Evolutionary conservation across 1,140 invertebrate genomes (phyloP).

Genomic region (Alviniconcha marisindica): DNA sequence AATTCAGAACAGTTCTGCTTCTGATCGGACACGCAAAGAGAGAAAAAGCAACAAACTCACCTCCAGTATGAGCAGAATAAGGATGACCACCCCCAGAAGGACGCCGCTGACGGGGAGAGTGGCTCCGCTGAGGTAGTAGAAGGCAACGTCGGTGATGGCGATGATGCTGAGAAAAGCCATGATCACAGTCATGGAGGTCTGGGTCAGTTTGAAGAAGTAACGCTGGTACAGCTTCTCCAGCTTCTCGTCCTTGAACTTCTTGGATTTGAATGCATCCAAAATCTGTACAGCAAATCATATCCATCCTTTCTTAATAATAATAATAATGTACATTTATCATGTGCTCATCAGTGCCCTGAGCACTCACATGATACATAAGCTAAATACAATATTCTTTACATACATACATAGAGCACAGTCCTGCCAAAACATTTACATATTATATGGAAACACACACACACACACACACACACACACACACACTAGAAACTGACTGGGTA

Average conservation of each 20-base stretch:
- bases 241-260: constrained; percentile 64
- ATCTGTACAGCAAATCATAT: constrained; percentile 35
- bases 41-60: constrained; percentile 63
- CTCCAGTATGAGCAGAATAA: constrained; percentile 82
- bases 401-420: no score
- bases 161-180: constrained; percentile 86
- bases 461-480: constrained; percentile 6
- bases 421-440: no score
- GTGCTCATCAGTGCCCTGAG: no score
- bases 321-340: no score
- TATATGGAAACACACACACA: not conserved
- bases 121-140: constrained; percentile 73
- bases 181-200: constrained; percentile 91
- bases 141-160: constrained; percentile 80
- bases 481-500: no score
- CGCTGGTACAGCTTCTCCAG: constrained; percentile 93
- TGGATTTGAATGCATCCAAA: constrained; percentile 60
- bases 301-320: not conserved
- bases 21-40: no score
- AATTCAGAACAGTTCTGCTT: no score
- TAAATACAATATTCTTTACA: no score
- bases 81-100: constrained; percentile 70
- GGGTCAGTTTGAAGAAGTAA: constrained; percentile 94
- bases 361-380: no score
- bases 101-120: constrained; percentile 63